Conservation (phyloP, 2,888 invertebrate genomes). For the Molanna angustata region DNA sequence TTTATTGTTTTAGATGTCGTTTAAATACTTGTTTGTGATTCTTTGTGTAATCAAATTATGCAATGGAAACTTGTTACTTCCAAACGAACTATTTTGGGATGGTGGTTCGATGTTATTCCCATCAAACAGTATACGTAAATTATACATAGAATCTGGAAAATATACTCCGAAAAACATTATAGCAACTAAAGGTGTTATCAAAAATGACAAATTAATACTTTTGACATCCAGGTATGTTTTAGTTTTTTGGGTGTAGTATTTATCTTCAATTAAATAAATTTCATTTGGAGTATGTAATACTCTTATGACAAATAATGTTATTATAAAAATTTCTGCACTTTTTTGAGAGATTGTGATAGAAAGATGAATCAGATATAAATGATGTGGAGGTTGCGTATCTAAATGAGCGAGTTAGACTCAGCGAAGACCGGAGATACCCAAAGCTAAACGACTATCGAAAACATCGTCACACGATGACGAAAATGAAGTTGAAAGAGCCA, state of each 20-base stretch:
- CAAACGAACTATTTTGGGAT: slow-evolving; percentile 14
- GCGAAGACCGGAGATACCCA: too few relatives aligned
- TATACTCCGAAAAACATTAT: slow-evolving; percentile 59
- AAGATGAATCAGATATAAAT: too few relatives aligned
- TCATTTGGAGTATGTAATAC: not conserved
- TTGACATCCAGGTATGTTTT: slow-evolving; percentile 54
- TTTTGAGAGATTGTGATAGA: too few relatives aligned
- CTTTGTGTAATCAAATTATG: not conserved
- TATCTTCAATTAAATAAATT: not conserved
- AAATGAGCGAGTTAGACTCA: too few relatives aligned
- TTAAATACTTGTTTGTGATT: not conserved
- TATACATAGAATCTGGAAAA: slow-evolving; percentile 52
- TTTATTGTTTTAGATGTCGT: too few relatives aligned
- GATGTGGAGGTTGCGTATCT: too few relatives aligned
- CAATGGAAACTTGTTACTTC: slow-evolving; percentile 1
- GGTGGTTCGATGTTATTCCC: slow-evolving; percentile 38
- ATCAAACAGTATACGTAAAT: slow-evolving; percentile 48
- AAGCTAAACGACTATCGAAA: too few relatives aligned
- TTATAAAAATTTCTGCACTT: too few relatives aligned
- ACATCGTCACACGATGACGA: too few relatives aligned
- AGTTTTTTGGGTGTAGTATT: slow-evolving; percentile 1
- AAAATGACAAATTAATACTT: slow-evolving; percentile 55
- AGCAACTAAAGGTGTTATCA: slow-evolving; percentile 57
- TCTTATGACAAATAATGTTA: too few relatives aligned
- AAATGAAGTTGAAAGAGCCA: too few relatives aligned